Evolutionary conservation across 1,140 invertebrate genomes (phyloP), one percentile per base, ranked within the genome.

Genomic region (Drosophila nasuta): DNA sequence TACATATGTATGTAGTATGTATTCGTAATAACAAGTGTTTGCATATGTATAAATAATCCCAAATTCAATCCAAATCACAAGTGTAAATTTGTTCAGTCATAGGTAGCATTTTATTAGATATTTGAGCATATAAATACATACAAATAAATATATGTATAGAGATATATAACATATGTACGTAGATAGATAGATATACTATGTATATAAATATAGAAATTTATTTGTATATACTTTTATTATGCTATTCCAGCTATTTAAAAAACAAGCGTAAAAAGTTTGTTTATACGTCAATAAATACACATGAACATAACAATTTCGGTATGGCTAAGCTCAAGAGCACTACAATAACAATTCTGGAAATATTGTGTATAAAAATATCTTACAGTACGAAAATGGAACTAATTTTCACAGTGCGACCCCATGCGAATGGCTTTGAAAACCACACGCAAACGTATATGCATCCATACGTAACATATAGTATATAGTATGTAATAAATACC

Each of bases 321-420:
- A 43, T 43, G 11, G 41, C 10, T 11, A 11, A 38, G 3, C 35
- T 38, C 35, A 43, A 13, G 41, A 43, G n/a, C 41, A 3, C n/a
- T 7, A 13, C n/a, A 43, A 43, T 10, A 41, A 41, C 38, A 10
- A 11, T 11, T 43, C 7, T 43, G n/a, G 41, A 43, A 54, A 8
- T 48, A 48, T 48, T 20, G 46, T 48, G 5, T 48, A 48, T 48
- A 48, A 43, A 43, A 75, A 75, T 59, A 72, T 68, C 59, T 33
- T 25, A 45, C 11, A 41, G 3, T 35, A 56, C 66, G 43, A 70
- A 74, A 74, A 68, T 69, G 65, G 65, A 60, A 62, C 63, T 57
- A 74, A 71, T 64, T 58, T 71, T 75, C 45, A 30, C 17, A 15
- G 25, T 38, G 8, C 10, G 45, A 45, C 35, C 45, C 20, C 43